These are phyloP conservation scores for Philereme vetulata DNA, from an alignment of 2,888 invertebrate species.

Conservation along the genomic window DNA sequence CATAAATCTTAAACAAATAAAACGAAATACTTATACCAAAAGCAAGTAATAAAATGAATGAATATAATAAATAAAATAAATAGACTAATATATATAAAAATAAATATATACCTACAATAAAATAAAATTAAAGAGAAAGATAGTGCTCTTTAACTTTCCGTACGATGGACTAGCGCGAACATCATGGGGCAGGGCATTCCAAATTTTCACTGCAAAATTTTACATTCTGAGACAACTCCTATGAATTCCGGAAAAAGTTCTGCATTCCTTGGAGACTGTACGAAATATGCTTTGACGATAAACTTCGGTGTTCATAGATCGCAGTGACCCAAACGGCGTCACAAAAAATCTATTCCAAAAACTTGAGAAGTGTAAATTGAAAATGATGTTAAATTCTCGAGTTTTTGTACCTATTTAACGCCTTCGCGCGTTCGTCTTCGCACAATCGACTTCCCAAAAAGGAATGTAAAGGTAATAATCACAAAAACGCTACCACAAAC, in stretches of 20 bases:
- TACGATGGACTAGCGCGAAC: no score
- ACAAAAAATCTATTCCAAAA: neutral
- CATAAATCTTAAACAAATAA: no score
- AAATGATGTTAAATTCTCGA: constrained; percentile 26
- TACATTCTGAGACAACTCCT: no score
- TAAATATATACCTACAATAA: no score
- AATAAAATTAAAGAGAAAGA: no score
- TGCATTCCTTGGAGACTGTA: neutral
- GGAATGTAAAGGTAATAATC: constrained; percentile 47
- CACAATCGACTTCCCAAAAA: constrained; percentile 36
- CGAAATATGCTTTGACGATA: neutral
- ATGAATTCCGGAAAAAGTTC: neutral
- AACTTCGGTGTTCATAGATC: neutral
- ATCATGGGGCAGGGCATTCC: no score
- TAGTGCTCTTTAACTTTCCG: no score
- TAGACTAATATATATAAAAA: no score
- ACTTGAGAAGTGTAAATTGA: constrained; percentile 29
- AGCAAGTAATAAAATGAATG: no score
- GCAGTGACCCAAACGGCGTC: neutral
- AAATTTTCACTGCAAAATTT: no score
- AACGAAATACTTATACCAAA: no score
- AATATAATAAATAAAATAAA: no score
- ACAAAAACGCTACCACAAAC: constrained; percentile 47
- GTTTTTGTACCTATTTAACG: constrained; percentile 30
- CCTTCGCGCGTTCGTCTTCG: constrained; percentile 38